Evolutionary conservation across 2,888 invertebrate genomes (phyloP).

Genomic region (Sphecodes monilicornis): DNA sequence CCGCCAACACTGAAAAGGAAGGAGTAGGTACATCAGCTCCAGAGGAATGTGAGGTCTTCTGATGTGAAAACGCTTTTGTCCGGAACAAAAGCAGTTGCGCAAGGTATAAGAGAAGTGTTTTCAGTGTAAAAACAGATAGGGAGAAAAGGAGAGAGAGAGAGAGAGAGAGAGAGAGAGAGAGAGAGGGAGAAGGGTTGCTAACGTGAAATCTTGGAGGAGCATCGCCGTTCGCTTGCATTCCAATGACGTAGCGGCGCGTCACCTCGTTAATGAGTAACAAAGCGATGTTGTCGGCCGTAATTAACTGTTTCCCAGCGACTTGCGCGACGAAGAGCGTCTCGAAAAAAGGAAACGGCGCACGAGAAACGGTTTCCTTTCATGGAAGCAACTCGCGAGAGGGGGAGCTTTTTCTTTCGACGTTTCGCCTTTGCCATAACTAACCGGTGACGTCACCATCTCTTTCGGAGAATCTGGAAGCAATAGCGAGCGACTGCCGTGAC

Average conservation of each 20-base stretch:
- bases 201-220: slow-evolving; percentile 18
- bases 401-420: slow-evolving; percentile 17
- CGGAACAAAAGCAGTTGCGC: slow-evolving; percentile 40
- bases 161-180: background rate
- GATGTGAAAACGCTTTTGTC: slow-evolving; percentile 36
- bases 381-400: background rate
- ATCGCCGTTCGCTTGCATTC: slow-evolving; percentile 38
- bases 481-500: slow-evolving; percentile 41
- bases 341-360: background rate
- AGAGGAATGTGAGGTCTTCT: slow-evolving; percentile 17
- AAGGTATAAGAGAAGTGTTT: slow-evolving; percentile 34
- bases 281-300: slow-evolving; percentile 34
- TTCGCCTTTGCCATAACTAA: slow-evolving; percentile 48
- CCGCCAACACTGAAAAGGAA: slow-evolving; percentile 19
- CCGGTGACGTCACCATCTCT: slow-evolving; percentile 51
- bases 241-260: slow-evolving; percentile 18
- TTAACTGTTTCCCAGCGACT: slow-evolving; percentile 33
- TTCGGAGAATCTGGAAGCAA: slow-evolving; percentile 42
- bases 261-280: slow-evolving; percentile 37
- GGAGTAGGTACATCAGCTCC: slow-evolving; percentile 24
- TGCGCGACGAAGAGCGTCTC: slow-evolving; percentile 7
- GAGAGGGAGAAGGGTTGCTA: slow-evolving; percentile 7
- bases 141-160: background rate
- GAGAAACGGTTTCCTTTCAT: slow-evolving; percentile 33
- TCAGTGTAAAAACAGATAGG: background rate